Base-by-base conservation (phyloP, 2,113 vertebrate species). In the Promerops cafer region DNA sequence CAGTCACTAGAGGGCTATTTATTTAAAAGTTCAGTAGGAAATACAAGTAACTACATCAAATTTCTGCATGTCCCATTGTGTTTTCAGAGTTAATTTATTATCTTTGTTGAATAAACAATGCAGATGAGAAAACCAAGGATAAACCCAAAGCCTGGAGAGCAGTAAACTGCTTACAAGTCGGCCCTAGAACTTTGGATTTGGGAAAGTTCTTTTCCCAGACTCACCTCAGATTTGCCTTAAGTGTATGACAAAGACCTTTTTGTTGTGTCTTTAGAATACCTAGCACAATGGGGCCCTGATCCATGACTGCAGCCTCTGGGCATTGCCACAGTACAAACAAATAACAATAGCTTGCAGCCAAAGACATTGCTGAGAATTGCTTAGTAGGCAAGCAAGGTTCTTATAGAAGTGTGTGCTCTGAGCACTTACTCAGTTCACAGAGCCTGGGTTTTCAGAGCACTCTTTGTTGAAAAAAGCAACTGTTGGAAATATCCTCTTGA, bases 301-400 rank as follows among this genome's bases (percentile, higher is more conserved):
- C 93, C 87, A 87, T 21, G 71, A 64, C 87, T 88, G 81, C 27
- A 93, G 75, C 91, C 96, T 87, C 91, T 93, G 95, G 94, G 95
- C 91, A 97, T 47, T 96, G 83, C 96, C 78, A 87, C 89, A 84
- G 93, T 71, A 56, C 60, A 89, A 92, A 97, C 94, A 96, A 96
- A 88, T 80, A 95, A 96, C 94, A 97, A 96, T 93, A 95, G 85
- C 69, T 88, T 93, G 64, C 68, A 96, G 92, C 79, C 93, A 96
- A 93, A 97, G 90, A 90, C 88, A 70, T 93, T 80, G 90, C 87
- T 95, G 93, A 63, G 91, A 95, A 96, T 93, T 95, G 87, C 93
- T 97, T 90, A 90, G 71, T 60, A 96, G 89, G 92, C 93, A 95
- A 94, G 82, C 93, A 95, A 97, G 93, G 90, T 96, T 91, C 96